Base-by-base conservation (phyloP, 2,797 vertebrate genomes). In the Gobionotothen gibberifrons region DNA sequence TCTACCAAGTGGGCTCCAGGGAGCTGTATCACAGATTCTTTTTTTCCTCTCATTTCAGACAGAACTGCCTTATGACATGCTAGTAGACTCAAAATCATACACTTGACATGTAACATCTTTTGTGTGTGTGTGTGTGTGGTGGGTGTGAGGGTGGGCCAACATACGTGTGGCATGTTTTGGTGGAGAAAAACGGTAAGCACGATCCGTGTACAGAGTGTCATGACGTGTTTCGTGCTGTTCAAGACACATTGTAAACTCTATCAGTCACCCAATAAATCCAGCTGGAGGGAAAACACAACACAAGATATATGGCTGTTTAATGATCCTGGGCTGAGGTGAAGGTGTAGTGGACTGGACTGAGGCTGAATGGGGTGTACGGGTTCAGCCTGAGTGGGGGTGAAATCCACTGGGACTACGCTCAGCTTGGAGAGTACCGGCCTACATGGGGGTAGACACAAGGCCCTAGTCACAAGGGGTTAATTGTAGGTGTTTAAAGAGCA, bases 401-500 rank as follows among this genome's bases (percentile, higher is more conserved):
- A 79, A 69, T 86, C 86, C 79, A 49, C 63, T 52, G 83, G 81
- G 89, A 81, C 51, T 39, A 39, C 3, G 49, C 54, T 77, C 52
- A 58, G 64, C 44, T 74, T 11, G 64, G 79, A 70, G 83, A 76
- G 78, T 60, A 84, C 76, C 65, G 32, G 78, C 80, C 74, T 85
- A 70, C 83, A 75, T 54, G 73, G 83, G 85, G 78, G 77, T 74
- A 87, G 91, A 92, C 91, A 92, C 93, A 91, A 90, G 89, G 91
- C 86, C 74, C 82, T 72, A 93, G 91, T 94, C 91, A 94, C 90
- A 90, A 92, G 92, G 92, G 93, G 93, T 94, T 94, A 93, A 94
- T 95, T 94, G 93, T 93, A 89, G 91, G 89, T 90, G 93, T 94
- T 93, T 94, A 90, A 93, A 90, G 91, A 93, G 90, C 89, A 85